A percentile compares a stretch with the other conserved stretches of the same genome.
Conservation (phyloP, 2,113 vertebrate genomes). For the Polypterus senegalus region DNA sequence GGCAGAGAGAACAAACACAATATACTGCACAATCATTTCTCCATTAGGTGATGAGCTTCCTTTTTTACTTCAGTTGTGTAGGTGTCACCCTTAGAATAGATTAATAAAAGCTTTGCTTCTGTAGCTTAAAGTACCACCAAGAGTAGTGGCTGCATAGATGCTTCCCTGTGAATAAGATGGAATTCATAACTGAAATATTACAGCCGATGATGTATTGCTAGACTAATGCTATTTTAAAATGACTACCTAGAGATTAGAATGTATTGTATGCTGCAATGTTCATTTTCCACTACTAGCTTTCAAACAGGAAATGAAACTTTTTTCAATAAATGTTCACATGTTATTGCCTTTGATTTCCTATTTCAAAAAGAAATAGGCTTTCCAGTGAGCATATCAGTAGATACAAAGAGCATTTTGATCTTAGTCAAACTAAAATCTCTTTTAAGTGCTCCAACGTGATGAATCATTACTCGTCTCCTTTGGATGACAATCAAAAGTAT, state of each 20-base stretch:
- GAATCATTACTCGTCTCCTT: slow-evolving; percentile 23
- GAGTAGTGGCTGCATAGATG: neutral
- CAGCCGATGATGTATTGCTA: neutral
- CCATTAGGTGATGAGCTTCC: too few species aligned
- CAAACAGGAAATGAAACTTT: slow-evolving; percentile 10
- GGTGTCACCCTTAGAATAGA: too few species aligned
- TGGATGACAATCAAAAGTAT: too few species aligned
- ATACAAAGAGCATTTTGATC: slow-evolving; percentile 41
- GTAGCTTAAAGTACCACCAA: too few species aligned
- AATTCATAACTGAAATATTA: slow-evolving; percentile 4
- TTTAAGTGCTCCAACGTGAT: slow-evolving; percentile 23
- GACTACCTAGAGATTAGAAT: slow-evolving; percentile 1
- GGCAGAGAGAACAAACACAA: too few species aligned
- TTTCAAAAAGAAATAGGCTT: slow-evolving; percentile 25
- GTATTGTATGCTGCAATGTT: neutral
- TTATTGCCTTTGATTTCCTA: slow-evolving; percentile 32
- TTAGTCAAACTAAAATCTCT: slow-evolving; percentile 29
- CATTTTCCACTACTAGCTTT: slow-evolving; percentile 12
- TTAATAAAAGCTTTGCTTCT: too few species aligned
- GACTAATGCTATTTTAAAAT: neutral
- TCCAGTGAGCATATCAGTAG: slow-evolving; percentile 24
- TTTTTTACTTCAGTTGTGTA: too few species aligned
- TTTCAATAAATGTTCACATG: slow-evolving; percentile 26
- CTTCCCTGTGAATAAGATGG: neutral
- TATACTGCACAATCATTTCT: too few species aligned